Evolutionary conservation across 2,888 invertebrate species (phyloP), one percentile per base, ranked within the genome.

Genomic region (Neelides folsomi): DNA sequence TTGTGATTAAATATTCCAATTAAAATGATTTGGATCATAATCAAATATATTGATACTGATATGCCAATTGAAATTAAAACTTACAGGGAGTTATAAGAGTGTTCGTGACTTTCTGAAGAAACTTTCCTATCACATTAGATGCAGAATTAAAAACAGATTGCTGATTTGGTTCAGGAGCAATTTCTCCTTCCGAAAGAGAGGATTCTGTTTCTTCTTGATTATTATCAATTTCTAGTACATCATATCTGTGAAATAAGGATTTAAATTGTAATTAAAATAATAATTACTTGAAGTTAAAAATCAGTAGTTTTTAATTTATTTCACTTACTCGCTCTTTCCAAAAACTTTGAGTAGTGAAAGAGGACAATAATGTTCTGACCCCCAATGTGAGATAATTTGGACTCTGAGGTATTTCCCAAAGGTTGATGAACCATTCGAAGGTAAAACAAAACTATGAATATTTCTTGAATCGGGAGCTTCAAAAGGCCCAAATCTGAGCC

Each of bases 341-440:
- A 86, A 93, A 1, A 90, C 87, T 56, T 87, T 81, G 70, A 99
- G 87, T 47, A 94, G 75, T n/a, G 93, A 94, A 58, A 98, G 77
- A 0, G 98, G 97, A 69, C 98, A 99, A 70, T 86, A 98, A 70
- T 98, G 97, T 71, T 98, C 97, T 8, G 83, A 82, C 16, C 97
- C 95, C 70, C 94, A 88, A 70, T 98, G 93, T 38, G 90, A 87
- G 58, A 87, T 78, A 67, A 98, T 77, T 67, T 98, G 97, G 41
- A 79, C 69, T 42, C 53, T 52, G 4, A 64, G 35, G 41, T 56
- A 64, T 49, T 64, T 64, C 38, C 64, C 69, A 73, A 66, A 65
- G 54, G 59, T 66, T 52, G 57, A 62, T 47, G 62, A 65, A 58
- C 59, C 65, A 44, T 46, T 62, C 44, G 52, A 52, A 43, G 51